These are phyloP conservation scores for Rotaria magnacalcarata DNA, from an alignment of 2,888 invertebrate species.

Conservation along the genomic window DNA sequence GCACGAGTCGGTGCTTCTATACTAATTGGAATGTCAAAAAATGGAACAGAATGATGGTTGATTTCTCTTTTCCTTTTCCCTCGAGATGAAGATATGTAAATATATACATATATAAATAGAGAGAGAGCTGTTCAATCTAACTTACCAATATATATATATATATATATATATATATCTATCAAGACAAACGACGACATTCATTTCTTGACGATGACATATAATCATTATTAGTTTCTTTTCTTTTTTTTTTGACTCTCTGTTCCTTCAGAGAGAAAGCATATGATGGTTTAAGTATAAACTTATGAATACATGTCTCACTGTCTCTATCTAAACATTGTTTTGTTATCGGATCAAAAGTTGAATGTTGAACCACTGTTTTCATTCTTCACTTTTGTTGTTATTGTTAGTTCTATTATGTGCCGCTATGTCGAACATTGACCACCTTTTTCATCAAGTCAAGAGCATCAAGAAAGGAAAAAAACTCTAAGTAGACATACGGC, in stretches of 20 bases:
- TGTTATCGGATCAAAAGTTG: background rate
- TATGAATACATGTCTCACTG: background rate
- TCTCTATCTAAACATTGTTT: background rate
- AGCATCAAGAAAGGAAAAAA: background rate
- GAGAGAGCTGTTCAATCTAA: background rate
- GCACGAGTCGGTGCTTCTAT: constrained; percentile 9
- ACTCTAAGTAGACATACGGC: background rate
- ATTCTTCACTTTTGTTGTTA: background rate
- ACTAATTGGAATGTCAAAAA: constrained; percentile 13
- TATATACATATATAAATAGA: background rate
- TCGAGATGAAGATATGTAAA: background rate
- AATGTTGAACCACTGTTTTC: background rate
- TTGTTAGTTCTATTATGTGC: background rate
- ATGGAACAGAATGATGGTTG: background rate
- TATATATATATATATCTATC: background rate
- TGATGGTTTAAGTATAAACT: background rate
- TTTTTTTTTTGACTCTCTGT: background rate
- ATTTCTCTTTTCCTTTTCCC: background rate
- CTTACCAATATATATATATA: background rate
- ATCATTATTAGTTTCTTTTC: constrained; percentile 3
- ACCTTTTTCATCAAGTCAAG: background rate
- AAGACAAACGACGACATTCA: background rate
- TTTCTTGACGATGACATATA: background rate
- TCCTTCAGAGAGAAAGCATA: background rate
- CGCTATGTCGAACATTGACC: background rate